Base-by-base conservation (phyloP, 2,113 vertebrate genomes). In the Salvator merianae region DNA sequence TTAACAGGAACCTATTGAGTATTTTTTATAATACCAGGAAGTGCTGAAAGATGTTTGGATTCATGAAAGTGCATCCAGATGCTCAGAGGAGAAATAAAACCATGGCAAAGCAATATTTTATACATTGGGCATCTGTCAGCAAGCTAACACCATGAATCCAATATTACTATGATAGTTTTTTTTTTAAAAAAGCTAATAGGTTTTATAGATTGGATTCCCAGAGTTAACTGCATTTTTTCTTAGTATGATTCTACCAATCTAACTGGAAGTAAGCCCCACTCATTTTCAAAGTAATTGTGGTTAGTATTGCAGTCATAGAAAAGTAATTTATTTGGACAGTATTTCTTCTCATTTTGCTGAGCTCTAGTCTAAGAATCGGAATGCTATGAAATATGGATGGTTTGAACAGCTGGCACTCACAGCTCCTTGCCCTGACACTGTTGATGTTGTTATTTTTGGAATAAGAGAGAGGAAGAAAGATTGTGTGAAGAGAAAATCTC, bases 361-460 rank as follows among this genome's bases (percentile, higher is more conserved):
- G 69, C 43, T 91, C 68, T 90, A 75, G 74, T 89, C 86, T 90
- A 91, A 91, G 88, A 92, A 92, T 93, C 91, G 87, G 26, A 3
- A 3, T 79, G 88, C 85, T 93, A 84, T 94, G 85, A 93, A 92
- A 91, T 80, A 74, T 53, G 63, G n/a, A 74, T 30, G 34, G 20
- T 62, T 65, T 69, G 73, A 70, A 85, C 47, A 89, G 86, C 92
- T 89, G 83, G 86, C 84, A 90, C 82, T 90, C 86, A 89, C 89
- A 87, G 71, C 59, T 91, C 81, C 88, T 93, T 72, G 87, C 91
- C 91, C 76, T 55, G 70, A 84, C 85, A 87, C 91, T 86, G 86
- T 92, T 65, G 0, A 8, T 65, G 24, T 66, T 66, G 9, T 66
- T 66, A 30, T 24, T 66, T 66, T 30, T 66, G 0, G 84, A 71